These are phyloP conservation scores for Achroia grisella DNA, from an alignment of 1,140 invertebrate genomes.

Conservation along the genomic window DNA sequence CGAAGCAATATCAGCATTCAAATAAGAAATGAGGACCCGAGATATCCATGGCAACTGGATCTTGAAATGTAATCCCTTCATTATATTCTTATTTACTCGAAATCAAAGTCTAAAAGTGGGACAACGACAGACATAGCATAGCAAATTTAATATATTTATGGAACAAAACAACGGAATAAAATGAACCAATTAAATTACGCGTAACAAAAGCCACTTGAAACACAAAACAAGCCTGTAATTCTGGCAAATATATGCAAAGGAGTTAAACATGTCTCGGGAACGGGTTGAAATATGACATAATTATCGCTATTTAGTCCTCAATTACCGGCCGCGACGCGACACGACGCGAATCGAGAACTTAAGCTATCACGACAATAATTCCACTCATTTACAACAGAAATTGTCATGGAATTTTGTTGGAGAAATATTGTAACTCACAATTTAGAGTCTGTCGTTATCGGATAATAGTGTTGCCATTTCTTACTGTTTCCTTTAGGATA, in stretches of 20 bases:
- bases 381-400: slow-evolving; percentile 16
- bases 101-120: too few species aligned
- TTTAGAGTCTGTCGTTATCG: too few species aligned
- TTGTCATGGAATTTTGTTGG: slow-evolving; percentile 13
- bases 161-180: not conserved
- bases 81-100: too few species aligned
- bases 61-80: too few species aligned
- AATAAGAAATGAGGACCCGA: too few species aligned
- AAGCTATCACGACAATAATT: slow-evolving; percentile 11
- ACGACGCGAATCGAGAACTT: slow-evolving; percentile 14
- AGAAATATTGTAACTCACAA: too few species aligned
- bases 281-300: slow-evolving; percentile 41
- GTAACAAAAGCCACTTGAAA: not conserved
- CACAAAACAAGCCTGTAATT: slow-evolving; percentile 13
- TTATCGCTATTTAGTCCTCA: slow-evolving; percentile 51
- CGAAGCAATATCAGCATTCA: too few species aligned
- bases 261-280: slow-evolving; percentile 25
- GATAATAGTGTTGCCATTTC: too few species aligned
- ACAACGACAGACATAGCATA: too few species aligned
- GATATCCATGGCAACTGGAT: too few species aligned
- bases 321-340: slow-evolving; percentile 20
- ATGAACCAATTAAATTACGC: slow-evolving; percentile 6
- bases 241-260: slow-evolving; percentile 38
- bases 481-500: too few species aligned
- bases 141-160: too few species aligned